Conservation (phyloP, 2,113 vertebrate genomes). For the Neogale vison region DNA sequence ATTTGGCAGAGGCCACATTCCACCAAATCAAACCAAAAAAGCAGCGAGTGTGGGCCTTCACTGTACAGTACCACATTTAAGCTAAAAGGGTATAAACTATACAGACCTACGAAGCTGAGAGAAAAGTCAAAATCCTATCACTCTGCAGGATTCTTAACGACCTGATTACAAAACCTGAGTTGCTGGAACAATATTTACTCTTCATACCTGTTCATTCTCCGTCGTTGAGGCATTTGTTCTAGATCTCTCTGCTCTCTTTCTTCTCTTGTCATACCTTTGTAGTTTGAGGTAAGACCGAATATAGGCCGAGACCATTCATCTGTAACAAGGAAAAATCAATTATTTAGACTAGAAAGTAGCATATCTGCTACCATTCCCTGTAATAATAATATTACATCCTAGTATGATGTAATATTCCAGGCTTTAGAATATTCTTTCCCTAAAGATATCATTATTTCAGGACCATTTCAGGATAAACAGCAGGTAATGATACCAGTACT, state of each 20-base stretch:
- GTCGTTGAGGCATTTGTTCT: constrained; percentile 97
- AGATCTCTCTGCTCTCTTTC: constrained; percentile 97
- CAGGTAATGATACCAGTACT: background rate
- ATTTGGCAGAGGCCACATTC: background rate
- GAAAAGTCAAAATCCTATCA: background rate
- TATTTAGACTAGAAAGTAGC: background rate
- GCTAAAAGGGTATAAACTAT: background rate
- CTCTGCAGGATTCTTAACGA: background rate
- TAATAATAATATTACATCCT: background rate
- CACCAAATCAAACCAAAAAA: background rate
- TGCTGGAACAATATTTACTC: background rate
- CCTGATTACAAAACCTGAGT: background rate
- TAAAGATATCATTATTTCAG: background rate
- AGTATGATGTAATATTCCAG: background rate
- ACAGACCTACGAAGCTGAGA: background rate
- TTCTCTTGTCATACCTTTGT: constrained; percentile 98
- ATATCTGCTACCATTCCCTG: background rate
- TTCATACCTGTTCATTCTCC: constrained; percentile 83
- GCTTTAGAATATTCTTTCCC: background rate
- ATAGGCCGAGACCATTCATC: constrained; percentile 99
- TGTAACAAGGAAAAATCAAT: constrained; percentile 66
- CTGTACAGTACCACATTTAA: background rate
- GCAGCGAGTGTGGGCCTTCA: background rate
- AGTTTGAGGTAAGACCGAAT: constrained; percentile 98
- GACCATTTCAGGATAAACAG: background rate